phyloP scores from a whole-genome alignment of 2,888 invertebrate genomes.

The Drosophila algonquin region DNA sequence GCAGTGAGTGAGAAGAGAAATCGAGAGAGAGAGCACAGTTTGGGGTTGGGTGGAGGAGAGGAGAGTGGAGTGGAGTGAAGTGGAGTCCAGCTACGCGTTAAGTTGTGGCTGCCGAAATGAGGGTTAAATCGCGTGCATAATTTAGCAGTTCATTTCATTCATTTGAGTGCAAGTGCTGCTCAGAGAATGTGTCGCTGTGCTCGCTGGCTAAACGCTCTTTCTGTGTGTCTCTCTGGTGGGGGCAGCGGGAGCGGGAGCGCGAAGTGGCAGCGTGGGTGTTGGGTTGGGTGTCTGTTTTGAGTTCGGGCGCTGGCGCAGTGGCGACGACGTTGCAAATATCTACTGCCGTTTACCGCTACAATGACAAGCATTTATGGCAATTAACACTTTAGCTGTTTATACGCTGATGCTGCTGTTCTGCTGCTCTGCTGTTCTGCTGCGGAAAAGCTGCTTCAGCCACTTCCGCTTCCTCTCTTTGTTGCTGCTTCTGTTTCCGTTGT shows the following conservation, averaged over 20 bases:
- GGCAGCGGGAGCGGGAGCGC: conserved; percentile 3
- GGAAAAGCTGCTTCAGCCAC: conserved; percentile 26
- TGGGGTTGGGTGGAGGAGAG: conserved; percentile 19
- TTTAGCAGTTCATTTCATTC: conserved; percentile 81
- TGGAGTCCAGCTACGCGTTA: conserved; percentile 18
- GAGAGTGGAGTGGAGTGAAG: neutral
- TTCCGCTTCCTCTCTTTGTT: neutral
- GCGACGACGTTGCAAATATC: conserved; percentile 83
- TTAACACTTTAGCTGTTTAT: conserved; percentile 85
- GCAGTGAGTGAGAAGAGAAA: conserved; percentile 40
- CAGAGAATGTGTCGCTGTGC: conserved; percentile 48
- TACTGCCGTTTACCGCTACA: conserved; percentile 84
- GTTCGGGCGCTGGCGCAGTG: conserved; percentile 68
- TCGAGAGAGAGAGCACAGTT: neutral
- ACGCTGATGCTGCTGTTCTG: conserved; percentile 57
- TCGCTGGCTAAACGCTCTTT: conserved; percentile 44
- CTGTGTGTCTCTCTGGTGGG: conserved; percentile 17
- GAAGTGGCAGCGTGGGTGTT: conserved; percentile 5
- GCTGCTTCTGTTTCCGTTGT: conserved; percentile 40
- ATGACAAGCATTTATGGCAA: conserved; percentile 85
- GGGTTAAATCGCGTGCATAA: conserved; percentile 81
- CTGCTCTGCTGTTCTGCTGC: conserved; percentile 20
- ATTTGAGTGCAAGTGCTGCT: conserved; percentile 76
- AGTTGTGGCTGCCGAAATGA: conserved; percentile 69
- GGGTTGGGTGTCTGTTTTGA: neutral